Evolutionary conservation across 2,888 invertebrate species (phyloP), one percentile per base, ranked within the genome.

Genomic region (Diarsia mendica): DNA sequence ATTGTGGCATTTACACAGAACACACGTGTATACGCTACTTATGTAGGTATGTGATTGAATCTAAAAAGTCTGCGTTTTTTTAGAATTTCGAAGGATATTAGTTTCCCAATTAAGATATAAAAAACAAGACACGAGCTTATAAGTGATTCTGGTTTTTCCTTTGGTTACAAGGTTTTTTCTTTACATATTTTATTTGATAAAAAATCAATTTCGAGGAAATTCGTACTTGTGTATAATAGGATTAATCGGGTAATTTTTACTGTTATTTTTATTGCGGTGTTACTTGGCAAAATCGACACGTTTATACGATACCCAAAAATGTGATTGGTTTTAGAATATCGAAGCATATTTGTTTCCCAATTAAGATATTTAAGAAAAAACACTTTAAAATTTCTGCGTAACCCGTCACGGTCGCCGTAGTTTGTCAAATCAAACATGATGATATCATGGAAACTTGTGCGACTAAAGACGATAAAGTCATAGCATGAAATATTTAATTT

Each of bases 401-500:
- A 58, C 15, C 33, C 39, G 70, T 67, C 51, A 78, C 63, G 61
- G 63, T 64, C 18, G 55, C 11, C 53, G 44, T 69, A 70, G 55
- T 79, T 70, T 48, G 53, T 66, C 46, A 44, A 75, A 67, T 66
- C 46, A 44, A 75, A 67, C 46, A 67, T 66, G 72, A 70, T 77
- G 75, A 82, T 79, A 71, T 82, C 73, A 82, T 84, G 53, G 63
- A 66, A 61, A 73, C 58, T 71, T 65, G 44, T 65, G 28, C n/a
- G 63, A 39, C 46, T 68, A 67, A 72, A 60, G 49, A 86, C 63
- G 72, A 83, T 73, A 81, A 82, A 74, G 28, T 80, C 70, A 72
- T 68, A 68, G 77, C 77, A 77, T 85, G 72, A 71, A 73, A 66
- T 77, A 85, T 77, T 83, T 28, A 68, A 82, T 85, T 84, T 82